Conservation (phyloP, 2,888 invertebrate species). For the Drosophila quinaria region DNA sequence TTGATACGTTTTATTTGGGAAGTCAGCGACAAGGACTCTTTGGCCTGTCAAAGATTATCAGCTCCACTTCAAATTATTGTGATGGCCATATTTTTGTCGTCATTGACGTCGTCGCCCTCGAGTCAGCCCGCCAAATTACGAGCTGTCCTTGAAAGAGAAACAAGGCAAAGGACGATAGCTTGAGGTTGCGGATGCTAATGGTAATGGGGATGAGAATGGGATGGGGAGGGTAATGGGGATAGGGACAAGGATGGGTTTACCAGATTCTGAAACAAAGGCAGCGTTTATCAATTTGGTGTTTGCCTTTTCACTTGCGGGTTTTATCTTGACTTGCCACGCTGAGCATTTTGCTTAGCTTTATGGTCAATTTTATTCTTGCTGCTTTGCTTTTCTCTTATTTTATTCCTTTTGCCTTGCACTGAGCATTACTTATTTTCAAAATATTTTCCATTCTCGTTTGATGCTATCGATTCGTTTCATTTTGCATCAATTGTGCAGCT, state of each 20-base stretch:
- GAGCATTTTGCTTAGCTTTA: constrained; percentile 55
- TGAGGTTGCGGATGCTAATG: neutral
- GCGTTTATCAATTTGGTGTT: constrained; percentile 69
- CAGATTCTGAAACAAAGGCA: constrained; percentile 40
- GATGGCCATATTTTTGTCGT: constrained; percentile 42
- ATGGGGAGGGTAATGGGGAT: neutral
- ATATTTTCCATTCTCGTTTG: constrained; percentile 55
- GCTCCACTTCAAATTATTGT: constrained; percentile 61
- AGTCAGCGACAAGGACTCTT: constrained; percentile 50
- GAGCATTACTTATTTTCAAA: constrained; percentile 37
- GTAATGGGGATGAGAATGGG: neutral
- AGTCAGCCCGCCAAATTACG: constrained; percentile 49
- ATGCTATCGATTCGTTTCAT: constrained; percentile 59
- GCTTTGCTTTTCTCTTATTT: constrained; percentile 25
- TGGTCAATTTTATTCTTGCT: constrained; percentile 60
- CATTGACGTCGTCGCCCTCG: constrained; percentile 20
- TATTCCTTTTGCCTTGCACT: constrained; percentile 25
- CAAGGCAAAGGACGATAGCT: constrained; percentile 4
- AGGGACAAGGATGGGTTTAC: neutral
- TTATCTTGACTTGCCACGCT: constrained; percentile 44
- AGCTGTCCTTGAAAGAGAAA: constrained; percentile 40
- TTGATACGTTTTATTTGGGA: constrained; percentile 25
- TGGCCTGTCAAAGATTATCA: constrained; percentile 64
- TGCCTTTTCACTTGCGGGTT: constrained; percentile 50
- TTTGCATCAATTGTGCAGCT: constrained; percentile 46